These are phyloP conservation scores for Thyatira batis DNA, from an alignment of 2,888 invertebrate species.

Conservation along the genomic window DNA sequence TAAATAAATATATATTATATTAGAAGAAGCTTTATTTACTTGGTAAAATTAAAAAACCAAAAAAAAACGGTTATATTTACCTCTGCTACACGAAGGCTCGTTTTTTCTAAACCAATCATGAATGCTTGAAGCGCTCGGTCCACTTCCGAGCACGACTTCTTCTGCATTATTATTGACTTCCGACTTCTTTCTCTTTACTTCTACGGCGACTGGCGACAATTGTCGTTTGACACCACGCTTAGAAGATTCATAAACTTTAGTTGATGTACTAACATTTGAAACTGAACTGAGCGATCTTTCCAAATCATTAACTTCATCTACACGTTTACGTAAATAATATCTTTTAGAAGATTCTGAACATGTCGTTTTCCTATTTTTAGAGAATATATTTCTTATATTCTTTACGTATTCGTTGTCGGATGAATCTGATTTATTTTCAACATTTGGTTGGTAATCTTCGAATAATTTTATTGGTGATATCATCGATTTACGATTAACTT, in stretches of 20 bases:
- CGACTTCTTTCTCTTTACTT: constrained; percentile 30
- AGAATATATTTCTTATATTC: constrained; percentile 16
- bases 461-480: constrained; percentile 58
- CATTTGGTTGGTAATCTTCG: constrained; percentile 26
- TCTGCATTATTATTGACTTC: constrained; percentile 15
- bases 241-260: constrained; percentile 13
- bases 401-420: constrained; percentile 28
- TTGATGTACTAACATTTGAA: constrained; percentile 18
- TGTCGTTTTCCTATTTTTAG: constrained; percentile 4
- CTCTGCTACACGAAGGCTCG: constrained; percentile 25
- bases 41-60: too few species aligned
- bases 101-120: constrained; percentile 54
- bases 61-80: constrained; percentile 26
- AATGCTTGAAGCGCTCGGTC: constrained; percentile 41
- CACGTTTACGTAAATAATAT: background rate
- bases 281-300: constrained; percentile 7
- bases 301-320: background rate
- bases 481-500: constrained; percentile 22
- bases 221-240: constrained; percentile 24
- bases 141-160: constrained; percentile 27
- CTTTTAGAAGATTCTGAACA: background rate
- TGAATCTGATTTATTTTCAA: constrained; percentile 18
- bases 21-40: too few species aligned
- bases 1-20: too few species aligned
- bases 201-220: constrained; percentile 15